Evolutionary conservation across 2,888 invertebrate species (phyloP), one percentile per base, ranked within the genome.

Genomic region (Crepidodera aurea): DNA sequence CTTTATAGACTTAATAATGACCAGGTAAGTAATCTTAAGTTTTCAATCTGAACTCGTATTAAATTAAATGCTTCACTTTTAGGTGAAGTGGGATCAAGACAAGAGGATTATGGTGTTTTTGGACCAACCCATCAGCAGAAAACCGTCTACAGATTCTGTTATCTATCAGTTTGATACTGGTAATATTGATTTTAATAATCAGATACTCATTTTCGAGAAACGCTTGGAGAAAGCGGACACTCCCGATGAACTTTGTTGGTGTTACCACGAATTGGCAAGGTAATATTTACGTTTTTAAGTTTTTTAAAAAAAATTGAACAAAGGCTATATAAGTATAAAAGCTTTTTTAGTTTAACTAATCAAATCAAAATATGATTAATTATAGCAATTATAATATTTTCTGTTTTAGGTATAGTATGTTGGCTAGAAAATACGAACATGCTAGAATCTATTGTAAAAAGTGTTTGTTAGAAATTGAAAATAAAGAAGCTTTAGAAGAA

Each of bases 211-310:
- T 5, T 76, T 73, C 55, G 75, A 77, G 56, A 68, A 71, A 25
- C 72, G 80, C 0, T 59, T 81, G 5, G 67, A 68, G 19, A 72
- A 71, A 27, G 77, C 79, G 2, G 69, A 68, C 25, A 67, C 67
- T 29, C 72, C 79, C 0, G 71, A 81, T 16, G 84, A 84, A 72
- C 72, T 82, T 82, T 83, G 83, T 65, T 84, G n/a, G 66, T 67
- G 51, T 51, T 83, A 80, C 65, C 82, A 84, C 65, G 84, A 84
- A 66, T 71, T 84, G 8, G 75, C 80, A 10, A 77, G 81, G 60
- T 78, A 79, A 13, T 4, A 7, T 34, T 34, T n/a, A n/a, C n/a
- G n/a, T n/a, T n/a, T n/a, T n/a, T n/a, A n/a, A n/a, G n/a, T n/a
- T n/a, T n/a, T n/a, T n/a, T n/a, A n/a, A n/a, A n/a, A n/a, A n/a